Evolutionary conservation across 2,797 vertebrate genomes (phyloP), one percentile per base, ranked within the genome.

Genomic region (Megaceryle alcyon): DNA sequence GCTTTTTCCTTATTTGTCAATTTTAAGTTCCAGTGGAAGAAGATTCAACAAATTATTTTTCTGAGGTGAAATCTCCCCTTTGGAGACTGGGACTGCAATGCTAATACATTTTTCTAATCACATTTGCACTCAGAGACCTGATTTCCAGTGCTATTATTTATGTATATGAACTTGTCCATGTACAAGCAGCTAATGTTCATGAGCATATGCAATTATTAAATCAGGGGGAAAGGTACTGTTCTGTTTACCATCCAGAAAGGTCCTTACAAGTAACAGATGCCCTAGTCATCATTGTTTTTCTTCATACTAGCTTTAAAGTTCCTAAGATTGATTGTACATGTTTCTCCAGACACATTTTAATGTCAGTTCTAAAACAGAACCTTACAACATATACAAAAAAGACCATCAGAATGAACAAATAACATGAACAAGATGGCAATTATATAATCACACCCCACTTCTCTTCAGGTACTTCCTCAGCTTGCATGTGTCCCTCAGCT

Each of bases 131-230:
- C 19, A 71, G 72, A 80, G 65, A 78, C 19, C 28, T 93, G 69
- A 88, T 91, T 95, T 95, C 88, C 80, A 82, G 77, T 31, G 86
- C 59, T 31, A 33, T 90, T 90, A 85, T 82, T 92, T 88, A 92
- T 81, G 77, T 65, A 88, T 86, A 75, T 69, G 81, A 90, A 88
- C 77, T 83, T 86, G 49, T 66, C 41, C 78, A 82, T 2, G 6
- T 72, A 82, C 41, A 82, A 89, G 49, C 15, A 87, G 77, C 29
- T 80, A 85, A 91, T 48, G 22, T 57, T 78, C 44, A 72, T 20
- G 39, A 89, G 73, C 51, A 64, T 56, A 43, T 16, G 37, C 63
- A 84, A 76, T 86, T 80, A 93, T 28, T 83, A 83, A 88, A 81
- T 69, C 14, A 79, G 21, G 9, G 48, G 48, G 26, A 68, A 81